Evolutionary conservation across 2,113 vertebrate species (phyloP).

Genomic region (Nesogale talazaci): DNA sequence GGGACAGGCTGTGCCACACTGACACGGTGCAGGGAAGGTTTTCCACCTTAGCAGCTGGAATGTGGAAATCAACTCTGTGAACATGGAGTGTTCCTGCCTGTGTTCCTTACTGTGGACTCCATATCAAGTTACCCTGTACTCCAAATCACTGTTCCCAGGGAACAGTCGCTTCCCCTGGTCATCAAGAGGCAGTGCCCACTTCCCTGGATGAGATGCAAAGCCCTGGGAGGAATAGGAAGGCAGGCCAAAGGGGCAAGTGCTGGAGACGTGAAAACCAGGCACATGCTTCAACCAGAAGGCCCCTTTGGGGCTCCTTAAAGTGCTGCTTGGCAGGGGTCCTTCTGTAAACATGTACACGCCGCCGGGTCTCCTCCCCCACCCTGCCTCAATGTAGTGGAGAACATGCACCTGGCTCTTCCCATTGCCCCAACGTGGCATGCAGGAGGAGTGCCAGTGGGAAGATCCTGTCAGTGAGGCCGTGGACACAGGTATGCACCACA

Average conservation of each 20-base stretch:
- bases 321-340: background rate
- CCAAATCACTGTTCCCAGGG: background rate
- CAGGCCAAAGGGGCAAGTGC: background rate
- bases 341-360: background rate
- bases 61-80: background rate
- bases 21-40: background rate
- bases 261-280: background rate
- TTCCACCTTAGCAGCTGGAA: background rate
- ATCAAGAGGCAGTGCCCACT: background rate
- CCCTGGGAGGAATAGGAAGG: background rate
- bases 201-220: background rate
- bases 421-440: slow-evolving; percentile 23
- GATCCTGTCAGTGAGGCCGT: background rate
- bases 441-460: background rate
- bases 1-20: too few species aligned
- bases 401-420: background rate
- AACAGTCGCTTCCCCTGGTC: background rate
- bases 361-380: too few species aligned
- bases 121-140: background rate
- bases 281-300: background rate
- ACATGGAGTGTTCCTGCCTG: background rate
- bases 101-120: background rate
- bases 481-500: background rate
- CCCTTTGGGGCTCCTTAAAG: background rate
- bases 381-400: background rate